A percentile compares a stretch with the other conserved stretches of the same genome.
phyloP scores from a whole-genome alignment of 2,113 vertebrate genomes.

The Scomber japonicus region DNA sequence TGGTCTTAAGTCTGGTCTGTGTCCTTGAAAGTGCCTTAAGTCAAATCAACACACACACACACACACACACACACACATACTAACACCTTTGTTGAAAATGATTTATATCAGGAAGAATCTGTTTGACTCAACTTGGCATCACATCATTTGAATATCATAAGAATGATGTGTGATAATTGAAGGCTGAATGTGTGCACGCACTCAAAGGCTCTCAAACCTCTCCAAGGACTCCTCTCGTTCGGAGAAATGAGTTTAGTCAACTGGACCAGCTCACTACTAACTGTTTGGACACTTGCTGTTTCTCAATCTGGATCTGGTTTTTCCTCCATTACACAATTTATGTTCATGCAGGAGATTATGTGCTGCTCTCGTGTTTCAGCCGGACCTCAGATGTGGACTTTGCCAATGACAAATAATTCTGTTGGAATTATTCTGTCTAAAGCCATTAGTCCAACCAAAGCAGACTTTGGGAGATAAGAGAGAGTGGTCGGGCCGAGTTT shows the following conservation, averaged over 20 bases:
- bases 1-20: too few species aligned
- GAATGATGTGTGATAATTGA: conserved; percentile 47
- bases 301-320: conserved; percentile 53
- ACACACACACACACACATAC: conserved; percentile 10
- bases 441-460: conserved; percentile 68
- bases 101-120: conserved; percentile 38
- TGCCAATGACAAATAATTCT: conserved; percentile 73
- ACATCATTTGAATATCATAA: conserved; percentile 39
- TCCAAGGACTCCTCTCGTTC: conserved; percentile 16
- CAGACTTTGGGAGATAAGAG: conserved; percentile 70
- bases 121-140: conserved; percentile 20
- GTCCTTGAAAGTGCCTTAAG: too few species aligned
- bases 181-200: conserved; percentile 17
- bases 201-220: not conserved
- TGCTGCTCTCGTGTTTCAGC: conserved; percentile 70
- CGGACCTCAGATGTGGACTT: conserved; percentile 60
- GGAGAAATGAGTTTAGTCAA: conserved; percentile 33
- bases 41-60: not conserved
- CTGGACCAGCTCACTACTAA: conserved; percentile 22
- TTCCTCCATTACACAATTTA: conserved; percentile 58
- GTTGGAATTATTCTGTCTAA: conserved; percentile 71
- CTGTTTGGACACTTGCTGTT: conserved; percentile 35
- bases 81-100: conserved; percentile 16
- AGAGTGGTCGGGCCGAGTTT: conserved; percentile 37
- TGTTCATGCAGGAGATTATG: conserved; percentile 65